Conservation (phyloP, 1,140 invertebrate species). For the Sesamia nonagrioides region DNA sequence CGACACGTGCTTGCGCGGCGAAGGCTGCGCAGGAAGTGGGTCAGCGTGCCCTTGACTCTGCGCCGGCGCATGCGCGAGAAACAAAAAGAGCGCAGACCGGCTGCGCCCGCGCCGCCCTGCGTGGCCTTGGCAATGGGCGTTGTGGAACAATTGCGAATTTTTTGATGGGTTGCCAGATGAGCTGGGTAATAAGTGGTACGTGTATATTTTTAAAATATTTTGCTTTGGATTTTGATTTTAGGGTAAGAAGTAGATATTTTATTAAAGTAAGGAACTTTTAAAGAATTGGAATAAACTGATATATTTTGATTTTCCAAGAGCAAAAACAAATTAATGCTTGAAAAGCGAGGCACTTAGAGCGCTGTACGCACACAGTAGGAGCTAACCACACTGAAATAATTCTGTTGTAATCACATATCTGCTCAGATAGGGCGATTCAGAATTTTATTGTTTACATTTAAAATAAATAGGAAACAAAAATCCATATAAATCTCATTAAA, state of each 20-base stretch:
- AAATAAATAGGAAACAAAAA: no score
- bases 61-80: slow-evolving; percentile 30
- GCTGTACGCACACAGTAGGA: no score
- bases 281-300: no score
- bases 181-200: neutral
- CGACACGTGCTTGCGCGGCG: slow-evolving; percentile 64
- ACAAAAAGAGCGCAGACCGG: slow-evolving; percentile 47
- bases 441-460: no score
- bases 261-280: neutral
- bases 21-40: slow-evolving; percentile 72
- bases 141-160: slow-evolving; percentile 50
- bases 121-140: slow-evolving; percentile 64
- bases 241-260: neutral
- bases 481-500: no score
- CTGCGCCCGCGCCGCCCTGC: slow-evolving; percentile 64
- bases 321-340: no score
- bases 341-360: no score
- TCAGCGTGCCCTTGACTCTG: slow-evolving; percentile 73
- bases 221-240: neutral
- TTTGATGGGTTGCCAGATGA: slow-evolving; percentile 48
- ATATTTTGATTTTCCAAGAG: no score
- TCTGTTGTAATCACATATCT: no score
- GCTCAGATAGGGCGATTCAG: no score
- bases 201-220: neutral
- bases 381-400: no score